Percentiles rank a stretch among this genome's conserved stretches.
phyloP scores from a whole-genome alignment of 2,113 vertebrate genomes.

The Dunckerocampus dactyliophorus region DNA sequence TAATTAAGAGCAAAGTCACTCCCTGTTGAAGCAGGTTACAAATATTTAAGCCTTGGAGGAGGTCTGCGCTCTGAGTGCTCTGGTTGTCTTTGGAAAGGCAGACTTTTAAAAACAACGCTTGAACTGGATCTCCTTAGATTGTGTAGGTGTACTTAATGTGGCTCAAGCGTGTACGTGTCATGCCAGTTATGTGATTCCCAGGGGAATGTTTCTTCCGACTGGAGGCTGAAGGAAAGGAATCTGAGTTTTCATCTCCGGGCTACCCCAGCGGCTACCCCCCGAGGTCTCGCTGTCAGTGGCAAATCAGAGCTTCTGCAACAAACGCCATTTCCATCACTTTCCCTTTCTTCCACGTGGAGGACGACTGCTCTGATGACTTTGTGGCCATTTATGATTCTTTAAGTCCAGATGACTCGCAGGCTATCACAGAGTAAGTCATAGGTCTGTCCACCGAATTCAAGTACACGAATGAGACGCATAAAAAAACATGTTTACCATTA shows the following conservation, averaged over 20 bases:
- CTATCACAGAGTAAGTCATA: conserved; percentile 72
- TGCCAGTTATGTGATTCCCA: conserved; percentile 29
- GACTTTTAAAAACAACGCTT: neutral
- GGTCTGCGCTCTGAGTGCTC: neutral
- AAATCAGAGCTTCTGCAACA: conserved; percentile 61
- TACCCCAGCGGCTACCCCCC: conserved; percentile 55
- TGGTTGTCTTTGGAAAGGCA: neutral
- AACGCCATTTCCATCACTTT: conserved; percentile 59
- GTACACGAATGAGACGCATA: neutral
- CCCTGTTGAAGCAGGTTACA: too few species aligned
- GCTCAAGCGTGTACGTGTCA: neutral
- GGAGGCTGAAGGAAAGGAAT: conserved; percentile 25
- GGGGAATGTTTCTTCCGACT: conserved; percentile 61
- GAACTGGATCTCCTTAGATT: neutral
- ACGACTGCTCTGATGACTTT: conserved; percentile 73
- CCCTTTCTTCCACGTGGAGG: conserved; percentile 68
- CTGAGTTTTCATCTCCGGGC: conserved; percentile 61
- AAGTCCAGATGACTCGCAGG: conserved; percentile 65
- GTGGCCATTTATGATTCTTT: conserved; percentile 74
- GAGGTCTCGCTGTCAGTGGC: conserved; percentile 73
- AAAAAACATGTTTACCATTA: neutral
- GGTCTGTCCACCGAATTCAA: neutral
- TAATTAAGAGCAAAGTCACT: too few species aligned
- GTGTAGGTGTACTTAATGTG: neutral
- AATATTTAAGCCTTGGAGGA: neutral